Conservation (phyloP, 2,888 invertebrate species). For the Aromia moschata region DNA sequence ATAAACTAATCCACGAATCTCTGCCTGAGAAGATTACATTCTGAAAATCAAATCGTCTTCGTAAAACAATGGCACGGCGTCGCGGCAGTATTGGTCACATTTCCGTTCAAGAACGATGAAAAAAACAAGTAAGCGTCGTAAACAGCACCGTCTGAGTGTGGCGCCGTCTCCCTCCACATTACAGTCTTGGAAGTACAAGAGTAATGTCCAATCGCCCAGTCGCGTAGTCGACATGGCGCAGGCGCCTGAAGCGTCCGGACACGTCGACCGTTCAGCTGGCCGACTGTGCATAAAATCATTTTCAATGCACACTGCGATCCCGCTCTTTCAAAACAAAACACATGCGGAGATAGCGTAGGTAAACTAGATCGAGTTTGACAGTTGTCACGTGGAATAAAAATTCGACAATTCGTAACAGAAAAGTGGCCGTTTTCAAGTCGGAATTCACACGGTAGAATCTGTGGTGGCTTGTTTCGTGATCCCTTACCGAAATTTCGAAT, state of each 20-base stretch:
- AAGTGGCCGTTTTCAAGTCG: no score
- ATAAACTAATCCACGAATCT: conserved; percentile 3
- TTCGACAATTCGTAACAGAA: conserved; percentile 50
- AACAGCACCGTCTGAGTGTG: conserved; percentile 58
- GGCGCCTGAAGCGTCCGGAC: conserved; percentile 24
- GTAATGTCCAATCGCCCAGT: conserved; percentile 60
- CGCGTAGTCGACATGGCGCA: conserved; percentile 42
- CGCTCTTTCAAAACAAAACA: conserved; percentile 65
- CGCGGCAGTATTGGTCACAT: no score
- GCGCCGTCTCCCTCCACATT: conserved; percentile 58
- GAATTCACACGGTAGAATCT: no score
- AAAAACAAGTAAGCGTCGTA: conserved; percentile 52
- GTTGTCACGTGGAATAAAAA: conserved; percentile 60
- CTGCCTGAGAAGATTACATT: not conserved
- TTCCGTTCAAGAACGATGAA: conserved; percentile 29
- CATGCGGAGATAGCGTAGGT: conserved; percentile 63
- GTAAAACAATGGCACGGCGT: conserved; percentile 20
- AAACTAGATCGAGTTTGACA: conserved; percentile 63
- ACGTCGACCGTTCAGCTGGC: conserved; percentile 50
- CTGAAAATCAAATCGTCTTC: not conserved
- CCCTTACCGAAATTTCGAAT: no score
- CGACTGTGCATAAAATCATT: conserved; percentile 62
- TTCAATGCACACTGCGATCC: conserved; percentile 63
- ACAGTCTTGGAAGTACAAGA: conserved; percentile 58
- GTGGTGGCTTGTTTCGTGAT: no score